Percentiles rank a stretch among this genome's conserved stretches.
Evolutionary conservation across 2,113 vertebrate species (phyloP).

Genomic region (Dunckerocampus dactyliophorus): DNA sequence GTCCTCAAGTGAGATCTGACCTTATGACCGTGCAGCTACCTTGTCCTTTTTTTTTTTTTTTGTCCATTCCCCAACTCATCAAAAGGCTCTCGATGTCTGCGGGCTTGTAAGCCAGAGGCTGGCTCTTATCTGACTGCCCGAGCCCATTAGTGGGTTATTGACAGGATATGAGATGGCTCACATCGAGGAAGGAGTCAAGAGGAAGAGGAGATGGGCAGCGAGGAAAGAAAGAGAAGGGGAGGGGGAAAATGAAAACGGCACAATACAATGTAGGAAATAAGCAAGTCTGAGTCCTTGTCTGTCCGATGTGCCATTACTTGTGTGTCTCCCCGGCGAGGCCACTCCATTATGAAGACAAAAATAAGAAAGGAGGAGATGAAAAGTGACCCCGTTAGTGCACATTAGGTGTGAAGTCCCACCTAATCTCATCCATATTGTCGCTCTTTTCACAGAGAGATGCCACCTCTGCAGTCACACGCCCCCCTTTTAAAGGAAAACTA

Average conservation of each 20-base stretch:
- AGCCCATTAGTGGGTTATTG: slow-evolving; percentile 70
- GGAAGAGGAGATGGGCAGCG: slow-evolving; percentile 1
- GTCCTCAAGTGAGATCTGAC: slow-evolving; percentile 25
- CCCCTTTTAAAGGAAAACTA: too few species aligned
- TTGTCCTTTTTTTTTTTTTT: neutral
- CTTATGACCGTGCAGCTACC: slow-evolving; percentile 15
- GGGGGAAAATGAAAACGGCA: slow-evolving; percentile 7
- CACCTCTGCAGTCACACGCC: slow-evolving; percentile 4
- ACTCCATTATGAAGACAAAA: slow-evolving; percentile 29
- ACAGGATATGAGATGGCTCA: slow-evolving; percentile 63
- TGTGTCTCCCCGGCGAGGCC: slow-evolving; percentile 33
- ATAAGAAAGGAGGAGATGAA: slow-evolving; percentile 36
- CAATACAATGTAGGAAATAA: slow-evolving; percentile 38
- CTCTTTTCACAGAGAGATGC: slow-evolving; percentile 16
- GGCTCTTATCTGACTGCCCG: slow-evolving; percentile 57
- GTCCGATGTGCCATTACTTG: slow-evolving; percentile 36
- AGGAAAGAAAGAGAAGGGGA: slow-evolving; percentile 6
- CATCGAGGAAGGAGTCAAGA: slow-evolving; percentile 38
- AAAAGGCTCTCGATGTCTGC: slow-evolving; percentile 33
- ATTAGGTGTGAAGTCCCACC: slow-evolving; percentile 15
- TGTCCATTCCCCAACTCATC: slow-evolving; percentile 26
- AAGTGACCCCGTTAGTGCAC: slow-evolving; percentile 36
- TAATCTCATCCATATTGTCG: slow-evolving; percentile 31
- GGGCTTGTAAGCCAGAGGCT: slow-evolving; percentile 33
- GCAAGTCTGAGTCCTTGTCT: slow-evolving; percentile 38